phyloP scores from a whole-genome alignment of 2,797 vertebrate genomes.

The Enteromius mattozi region DNA sequence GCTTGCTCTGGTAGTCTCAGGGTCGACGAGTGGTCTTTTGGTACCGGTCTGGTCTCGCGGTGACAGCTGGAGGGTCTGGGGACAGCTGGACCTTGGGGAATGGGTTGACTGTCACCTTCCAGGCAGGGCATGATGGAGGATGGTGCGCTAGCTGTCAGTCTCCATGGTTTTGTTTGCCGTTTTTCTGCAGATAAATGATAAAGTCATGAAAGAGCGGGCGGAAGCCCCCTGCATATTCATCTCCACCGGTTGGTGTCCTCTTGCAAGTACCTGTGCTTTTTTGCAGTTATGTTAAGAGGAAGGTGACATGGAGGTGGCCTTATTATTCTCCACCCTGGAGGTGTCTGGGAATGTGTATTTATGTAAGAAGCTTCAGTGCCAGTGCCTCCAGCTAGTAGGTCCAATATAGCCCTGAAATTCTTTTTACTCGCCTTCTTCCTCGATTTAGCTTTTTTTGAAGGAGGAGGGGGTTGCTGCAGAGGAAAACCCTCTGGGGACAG shows the following conservation, averaged over 20 bases:
- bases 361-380: conserved; percentile 54
- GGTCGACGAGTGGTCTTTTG: conserved; percentile 31
- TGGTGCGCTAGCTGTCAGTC: conserved; percentile 42
- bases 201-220: conserved; percentile 29
- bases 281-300: conserved; percentile 26
- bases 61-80: conserved; percentile 54
- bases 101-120: conserved; percentile 39
- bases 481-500: conserved; percentile 56
- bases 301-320: conserved; percentile 52
- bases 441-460: conserved; percentile 60
- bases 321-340: conserved; percentile 47
- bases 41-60: conserved; percentile 27
- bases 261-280: conserved; percentile 34
- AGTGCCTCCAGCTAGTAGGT: conserved; percentile 59
- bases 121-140: conserved; percentile 51
- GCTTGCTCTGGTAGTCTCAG: conserved; percentile 39
- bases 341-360: conserved; percentile 46
- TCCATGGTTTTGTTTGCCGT: conserved; percentile 14
- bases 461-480: conserved; percentile 51
- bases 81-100: conserved; percentile 46
- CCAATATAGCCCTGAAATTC: conserved; percentile 59
- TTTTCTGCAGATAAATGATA: conserved; percentile 41
- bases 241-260: not conserved
- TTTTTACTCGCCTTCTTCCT: conserved; percentile 56
- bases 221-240: conserved; percentile 28